These are phyloP conservation scores for Xiphophorus birchmanni DNA, from an alignment of 2,797 vertebrate species.

Conservation along the genomic window DNA sequence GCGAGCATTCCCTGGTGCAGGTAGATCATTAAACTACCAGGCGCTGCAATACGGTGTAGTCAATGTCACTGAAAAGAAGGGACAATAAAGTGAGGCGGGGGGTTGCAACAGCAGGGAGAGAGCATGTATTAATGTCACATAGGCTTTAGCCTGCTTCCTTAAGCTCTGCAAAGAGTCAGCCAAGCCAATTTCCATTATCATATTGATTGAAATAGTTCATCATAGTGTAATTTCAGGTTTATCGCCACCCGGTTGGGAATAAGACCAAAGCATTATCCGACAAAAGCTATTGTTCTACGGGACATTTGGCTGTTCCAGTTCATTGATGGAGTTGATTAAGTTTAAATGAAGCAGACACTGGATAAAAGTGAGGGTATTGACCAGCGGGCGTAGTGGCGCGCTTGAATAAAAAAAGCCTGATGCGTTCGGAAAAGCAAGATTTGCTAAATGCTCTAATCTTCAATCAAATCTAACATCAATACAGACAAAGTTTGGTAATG, in stretches of 20 bases:
- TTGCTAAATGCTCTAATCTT: conserved; percentile 99
- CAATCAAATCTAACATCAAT: conserved; percentile 99
- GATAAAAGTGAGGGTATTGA: conserved; percentile 99
- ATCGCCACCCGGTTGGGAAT: conserved; percentile 88
- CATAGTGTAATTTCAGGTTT: conserved; percentile 95
- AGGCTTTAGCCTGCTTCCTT: conserved; percentile 81
- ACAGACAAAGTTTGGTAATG: conserved; percentile 99
- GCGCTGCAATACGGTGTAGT: conserved; percentile 84
- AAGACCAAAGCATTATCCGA: conserved; percentile 94
- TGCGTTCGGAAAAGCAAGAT: conserved; percentile 98
- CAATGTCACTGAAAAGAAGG: conserved; percentile 83
- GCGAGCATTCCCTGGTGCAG: conserved; percentile 86
- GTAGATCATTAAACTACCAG: conserved; percentile 88
- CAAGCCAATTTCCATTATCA: conserved; percentile 96
- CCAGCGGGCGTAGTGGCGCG: conserved; percentile 87
- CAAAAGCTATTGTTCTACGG: conserved; percentile 97
- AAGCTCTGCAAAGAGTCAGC: conserved; percentile 84
- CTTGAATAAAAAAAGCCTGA: conserved; percentile 94
- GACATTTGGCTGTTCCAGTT: conserved; percentile 98
- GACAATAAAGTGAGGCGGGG: conserved; percentile 74
- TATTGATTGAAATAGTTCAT: conserved; percentile 99
- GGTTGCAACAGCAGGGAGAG: conserved; percentile 73
- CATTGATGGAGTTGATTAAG: conserved; percentile 99
- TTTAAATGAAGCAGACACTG: conserved; percentile 99
- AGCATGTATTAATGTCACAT: conserved; percentile 81